Evolutionary conservation across 2,113 vertebrate species (phyloP).

Genomic region (Rattus rattus): DNA sequence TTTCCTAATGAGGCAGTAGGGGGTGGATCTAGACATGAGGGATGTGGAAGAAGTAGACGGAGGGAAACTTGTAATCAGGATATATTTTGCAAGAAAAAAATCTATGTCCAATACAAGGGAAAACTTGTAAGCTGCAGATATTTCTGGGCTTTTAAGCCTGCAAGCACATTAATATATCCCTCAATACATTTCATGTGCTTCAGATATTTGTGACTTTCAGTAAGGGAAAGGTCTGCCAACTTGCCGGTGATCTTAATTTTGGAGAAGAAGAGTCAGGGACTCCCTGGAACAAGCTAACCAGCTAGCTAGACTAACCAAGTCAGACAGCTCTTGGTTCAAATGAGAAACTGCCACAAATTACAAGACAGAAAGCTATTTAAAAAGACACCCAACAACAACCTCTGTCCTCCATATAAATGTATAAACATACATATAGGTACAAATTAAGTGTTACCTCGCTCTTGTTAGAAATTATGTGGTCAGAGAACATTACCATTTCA

Average conservation of each 20-base stretch:
- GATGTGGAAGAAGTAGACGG: background rate
- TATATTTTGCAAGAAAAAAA: background rate
- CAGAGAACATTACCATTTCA: background rate
- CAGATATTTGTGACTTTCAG: background rate
- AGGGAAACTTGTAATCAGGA: background rate
- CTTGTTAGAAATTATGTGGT: background rate
- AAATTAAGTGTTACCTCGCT: background rate
- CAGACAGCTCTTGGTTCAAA: background rate
- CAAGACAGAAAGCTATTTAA: background rate
- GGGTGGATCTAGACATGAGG: background rate
- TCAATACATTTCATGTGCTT: background rate
- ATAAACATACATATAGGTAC: accelerated
- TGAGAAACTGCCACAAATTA: background rate
- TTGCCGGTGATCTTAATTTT: background rate
- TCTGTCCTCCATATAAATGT: background rate
- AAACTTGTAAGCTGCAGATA: background rate
- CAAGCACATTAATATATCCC: background rate
- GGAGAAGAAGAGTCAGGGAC: background rate
- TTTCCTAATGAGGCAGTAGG: background rate
- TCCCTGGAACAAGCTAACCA: background rate
- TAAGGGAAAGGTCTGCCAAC: background rate
- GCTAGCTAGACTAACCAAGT: background rate
- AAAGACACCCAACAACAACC: background rate
- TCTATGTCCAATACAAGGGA: background rate
- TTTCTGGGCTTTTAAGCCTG: background rate